phyloP scores from a whole-genome alignment of 1,140 invertebrate species.

The Drosophila ironensis region DNA sequence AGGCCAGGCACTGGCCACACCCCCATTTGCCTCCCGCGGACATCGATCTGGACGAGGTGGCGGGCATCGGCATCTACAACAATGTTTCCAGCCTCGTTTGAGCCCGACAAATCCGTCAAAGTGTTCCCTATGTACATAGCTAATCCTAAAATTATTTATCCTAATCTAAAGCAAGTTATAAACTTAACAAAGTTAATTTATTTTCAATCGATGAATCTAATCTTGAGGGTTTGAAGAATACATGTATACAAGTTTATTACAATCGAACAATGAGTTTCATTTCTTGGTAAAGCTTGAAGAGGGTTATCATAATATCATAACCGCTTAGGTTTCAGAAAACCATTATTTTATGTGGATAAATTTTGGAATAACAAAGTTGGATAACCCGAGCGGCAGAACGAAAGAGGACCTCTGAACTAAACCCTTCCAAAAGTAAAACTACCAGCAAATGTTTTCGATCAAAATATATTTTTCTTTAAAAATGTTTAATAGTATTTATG shows the following conservation, averaged over 20 bases:
- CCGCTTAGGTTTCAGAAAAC: too few relatives aligned
- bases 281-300: not conserved
- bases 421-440: not conserved
- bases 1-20: constrained; percentile 33
- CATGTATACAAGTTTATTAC: not conserved
- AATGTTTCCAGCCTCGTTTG: constrained; percentile 66
- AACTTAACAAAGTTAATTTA: constrained; percentile 39
- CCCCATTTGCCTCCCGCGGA: constrained; percentile 30
- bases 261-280: not conserved
- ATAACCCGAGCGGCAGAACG: too few relatives aligned
- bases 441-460: constrained; percentile 64
- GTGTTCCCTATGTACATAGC: constrained; percentile 52
- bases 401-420: too few relatives aligned
- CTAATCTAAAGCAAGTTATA: constrained; percentile 27
- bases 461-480: constrained; percentile 77
- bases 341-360: too few relatives aligned
- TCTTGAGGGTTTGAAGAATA: constrained; percentile 17
- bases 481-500: constrained; percentile 74
- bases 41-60: constrained; percentile 51
- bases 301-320: not conserved
- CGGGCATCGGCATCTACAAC: constrained; percentile 54
- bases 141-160: constrained; percentile 56
- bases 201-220: constrained; percentile 15
- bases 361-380: too few relatives aligned
- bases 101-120: constrained; percentile 10